A percentile compares a stretch with the other conserved stretches of the same genome.
Conservation (phyloP, 2,113 vertebrate species). For the Indri indri region DNA sequence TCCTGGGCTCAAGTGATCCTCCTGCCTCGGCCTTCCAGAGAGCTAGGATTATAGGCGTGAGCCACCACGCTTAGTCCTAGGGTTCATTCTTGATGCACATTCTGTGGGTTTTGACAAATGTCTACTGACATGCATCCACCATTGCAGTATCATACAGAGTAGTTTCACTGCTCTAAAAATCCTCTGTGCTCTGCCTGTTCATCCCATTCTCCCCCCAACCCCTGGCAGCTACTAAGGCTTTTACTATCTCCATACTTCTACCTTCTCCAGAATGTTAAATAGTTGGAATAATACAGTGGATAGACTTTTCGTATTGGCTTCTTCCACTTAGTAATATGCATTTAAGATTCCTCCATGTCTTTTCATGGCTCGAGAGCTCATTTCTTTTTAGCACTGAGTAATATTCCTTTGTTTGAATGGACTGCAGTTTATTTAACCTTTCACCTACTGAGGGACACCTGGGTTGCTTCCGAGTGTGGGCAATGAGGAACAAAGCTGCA, state of each 20-base stretch:
- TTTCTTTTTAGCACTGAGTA: not conserved
- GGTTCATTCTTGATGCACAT: not conserved
- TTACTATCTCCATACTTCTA: not conserved
- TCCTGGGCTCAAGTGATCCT: no score
- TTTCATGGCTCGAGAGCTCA: not conserved
- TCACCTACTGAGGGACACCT: not conserved
- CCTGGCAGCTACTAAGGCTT: not conserved
- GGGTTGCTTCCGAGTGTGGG: not conserved
- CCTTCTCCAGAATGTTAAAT: not conserved
- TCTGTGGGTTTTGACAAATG: not conserved
- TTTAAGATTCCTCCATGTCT: not conserved
- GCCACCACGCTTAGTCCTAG: not conserved
- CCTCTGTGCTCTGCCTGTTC: not conserved
- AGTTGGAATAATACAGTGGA: not conserved
- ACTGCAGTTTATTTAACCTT: not conserved
- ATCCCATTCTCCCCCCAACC: not conserved
- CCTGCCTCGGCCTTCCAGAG: no score
- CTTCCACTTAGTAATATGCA: not conserved
- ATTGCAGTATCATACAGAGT: not conserved
- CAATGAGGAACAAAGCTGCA: not conserved
- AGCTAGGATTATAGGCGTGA: no score
- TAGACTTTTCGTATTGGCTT: not conserved
- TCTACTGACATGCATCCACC: not conserved
- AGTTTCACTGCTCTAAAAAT: not conserved
- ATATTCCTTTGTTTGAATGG: not conserved